Evolutionary conservation across 2,888 invertebrate genomes (phyloP).

Genomic region (Beris chalybata): DNA sequence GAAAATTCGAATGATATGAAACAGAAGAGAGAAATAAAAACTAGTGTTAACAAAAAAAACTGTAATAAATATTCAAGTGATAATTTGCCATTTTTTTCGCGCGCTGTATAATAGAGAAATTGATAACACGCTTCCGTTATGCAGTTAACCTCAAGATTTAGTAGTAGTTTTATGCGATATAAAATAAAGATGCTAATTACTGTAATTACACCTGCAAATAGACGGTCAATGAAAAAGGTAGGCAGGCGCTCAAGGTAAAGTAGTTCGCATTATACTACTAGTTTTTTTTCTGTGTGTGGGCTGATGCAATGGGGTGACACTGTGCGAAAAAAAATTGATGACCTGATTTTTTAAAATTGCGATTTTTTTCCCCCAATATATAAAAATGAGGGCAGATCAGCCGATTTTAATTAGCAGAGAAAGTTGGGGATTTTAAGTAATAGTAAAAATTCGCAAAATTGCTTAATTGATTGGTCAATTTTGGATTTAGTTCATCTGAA

Average conservation of each 20-base stretch:
- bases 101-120: constrained; percentile 9
- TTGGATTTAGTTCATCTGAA: too few species aligned
- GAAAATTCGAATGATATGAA: constrained; percentile 1
- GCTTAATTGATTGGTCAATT: too few species aligned
- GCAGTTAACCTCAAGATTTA: constrained; percentile 3
- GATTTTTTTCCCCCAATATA: too few species aligned
- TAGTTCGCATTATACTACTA: background rate
- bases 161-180: constrained; percentile 7
- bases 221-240: background rate
- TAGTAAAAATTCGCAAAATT: too few species aligned
- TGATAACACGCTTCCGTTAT: constrained; percentile 26
- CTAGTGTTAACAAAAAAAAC: constrained; percentile 15
- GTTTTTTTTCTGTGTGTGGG: too few species aligned
- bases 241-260: background rate
- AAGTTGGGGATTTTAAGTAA: too few species aligned
- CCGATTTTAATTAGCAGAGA: too few species aligned
- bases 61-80: background rate
- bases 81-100: constrained; percentile 8
- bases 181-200: constrained; percentile 19
- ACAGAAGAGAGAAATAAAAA: constrained; percentile 16
- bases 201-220: constrained; percentile 20
- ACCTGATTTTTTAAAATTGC: too few species aligned
- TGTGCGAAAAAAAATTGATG: too few species aligned
- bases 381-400: too few species aligned
- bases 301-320: too few species aligned